These are phyloP conservation scores for Plemyria rubiginata DNA, from an alignment of 2,888 invertebrate genomes.

Conservation along the genomic window DNA sequence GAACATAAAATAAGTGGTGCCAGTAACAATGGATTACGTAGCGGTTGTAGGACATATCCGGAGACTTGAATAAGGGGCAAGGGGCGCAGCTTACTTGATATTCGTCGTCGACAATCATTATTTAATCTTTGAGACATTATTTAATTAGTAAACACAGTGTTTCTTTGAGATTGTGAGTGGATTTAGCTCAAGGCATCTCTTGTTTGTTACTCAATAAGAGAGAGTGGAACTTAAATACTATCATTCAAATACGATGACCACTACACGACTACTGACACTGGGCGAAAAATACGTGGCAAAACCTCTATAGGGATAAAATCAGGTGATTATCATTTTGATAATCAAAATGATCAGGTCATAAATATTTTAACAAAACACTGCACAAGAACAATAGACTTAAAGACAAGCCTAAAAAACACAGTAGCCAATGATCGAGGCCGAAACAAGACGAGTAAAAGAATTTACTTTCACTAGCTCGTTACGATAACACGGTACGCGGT, in stretches of 20 bases:
- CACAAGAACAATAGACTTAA: not conserved
- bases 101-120: constrained; percentile 11
- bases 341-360: no score
- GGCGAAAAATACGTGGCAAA: no score
- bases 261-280: no score
- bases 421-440: constrained; percentile 39
- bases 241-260: no score
- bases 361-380: not conserved
- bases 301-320: no score
- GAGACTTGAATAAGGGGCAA: constrained; percentile 24
- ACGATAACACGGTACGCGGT: constrained; percentile 14
- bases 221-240: no score
- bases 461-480: constrained; percentile 58
- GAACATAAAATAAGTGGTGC: constrained; percentile 33
- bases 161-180: not conserved
- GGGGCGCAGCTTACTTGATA: constrained; percentile 25
- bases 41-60: constrained; percentile 30
- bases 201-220: no score
- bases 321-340: no score
- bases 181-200: not conserved
- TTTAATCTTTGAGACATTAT: not conserved
- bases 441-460: constrained; percentile 45
- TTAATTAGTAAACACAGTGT: not conserved
- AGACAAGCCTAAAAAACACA: constrained; percentile 22
- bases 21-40: constrained; percentile 43